These are phyloP conservation scores for Solen grandis DNA, from an alignment of 1,140 invertebrate genomes.

Conservation along the genomic window DNA sequence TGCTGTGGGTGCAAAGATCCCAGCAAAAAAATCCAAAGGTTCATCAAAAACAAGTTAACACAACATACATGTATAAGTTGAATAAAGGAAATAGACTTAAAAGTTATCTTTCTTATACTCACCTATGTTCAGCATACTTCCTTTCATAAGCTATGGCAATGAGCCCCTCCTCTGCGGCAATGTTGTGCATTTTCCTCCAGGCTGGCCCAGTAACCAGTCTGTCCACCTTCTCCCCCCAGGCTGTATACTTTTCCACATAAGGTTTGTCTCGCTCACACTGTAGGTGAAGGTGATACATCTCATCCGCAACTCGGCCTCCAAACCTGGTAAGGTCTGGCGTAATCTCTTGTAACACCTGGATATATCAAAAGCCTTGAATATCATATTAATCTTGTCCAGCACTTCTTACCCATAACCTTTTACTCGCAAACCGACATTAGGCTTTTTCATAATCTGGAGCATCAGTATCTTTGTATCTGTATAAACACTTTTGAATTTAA, in stretches of 20 bases:
- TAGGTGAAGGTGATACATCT: constrained; percentile 82
- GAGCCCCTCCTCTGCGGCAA: constrained; percentile 84
- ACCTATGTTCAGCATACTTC: constrained; percentile 80
- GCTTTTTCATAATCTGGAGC: neutral
- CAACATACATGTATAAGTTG: neutral
- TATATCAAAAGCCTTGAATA: constrained; percentile 9
- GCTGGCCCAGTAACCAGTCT: constrained; percentile 82
- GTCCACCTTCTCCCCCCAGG: constrained; percentile 84
- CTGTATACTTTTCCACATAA: constrained; percentile 81
- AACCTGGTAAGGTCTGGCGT: constrained; percentile 81
- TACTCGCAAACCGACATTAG: neutral
- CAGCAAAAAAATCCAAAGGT: too few species aligned
- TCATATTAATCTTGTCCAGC: too few species aligned
- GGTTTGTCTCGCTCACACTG: constrained; percentile 84
- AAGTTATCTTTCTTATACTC: too few species aligned
- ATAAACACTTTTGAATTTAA: neutral
- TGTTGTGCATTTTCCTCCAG: constrained; percentile 83
- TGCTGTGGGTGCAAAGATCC: neutral
- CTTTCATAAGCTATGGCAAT: constrained; percentile 84
- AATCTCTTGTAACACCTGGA: constrained; percentile 67
- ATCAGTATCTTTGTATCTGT: neutral
- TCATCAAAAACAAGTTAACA: neutral
- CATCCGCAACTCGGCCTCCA: constrained; percentile 81
- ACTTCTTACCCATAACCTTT: too few species aligned
- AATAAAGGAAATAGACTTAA: too few species aligned